Base-by-base conservation (phyloP, 2,113 vertebrate species). In the Onychostoma macrolepis region DNA sequence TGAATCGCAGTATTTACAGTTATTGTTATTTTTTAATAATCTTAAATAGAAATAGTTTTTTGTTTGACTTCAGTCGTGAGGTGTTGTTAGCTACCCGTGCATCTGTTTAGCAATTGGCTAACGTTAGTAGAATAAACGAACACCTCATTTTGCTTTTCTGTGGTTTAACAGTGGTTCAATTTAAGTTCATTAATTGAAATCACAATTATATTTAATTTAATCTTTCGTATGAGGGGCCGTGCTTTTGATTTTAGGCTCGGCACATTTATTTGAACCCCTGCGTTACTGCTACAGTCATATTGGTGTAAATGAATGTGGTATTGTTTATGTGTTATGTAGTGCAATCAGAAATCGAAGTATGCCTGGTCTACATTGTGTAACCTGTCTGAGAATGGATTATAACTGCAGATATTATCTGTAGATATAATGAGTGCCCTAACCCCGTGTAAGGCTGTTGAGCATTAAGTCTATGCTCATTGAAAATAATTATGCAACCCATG, bases 51-150 rank as follows among this genome's bases (percentile, higher is more conserved):
- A 76, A 17, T 15, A 0, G 6, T 3, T 75, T n/a, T 50, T 50
- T 74, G 4, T 50, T 24, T 50, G 12, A 7, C 63, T 7, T 13
- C 43, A 7, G 2, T 50, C 11, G 69, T 28, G 24, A 63, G 30
- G 26, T 63, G 9, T 50, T 33, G 3, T 83, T 83, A 24, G 80
- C 15, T 65, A 67, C 17, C 5, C 80, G 28, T 50, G 80, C 26
- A 69, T 48, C 4, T 11, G 13, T 45, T 82, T 83, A 50, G 81
- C 80, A 69, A 2, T 71, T 45, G 43, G 63, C 63, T 83, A 83
- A 56, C 15, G 41, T 43, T 43, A 45, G 19, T 45, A 24, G 2
- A 50, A 3, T 48, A 1, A 69, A 30, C 19, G 21, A 71, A 48
- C 9, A 21, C 9, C 28, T 76, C 2, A 28, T 82, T 82, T 45